Evolutionary conservation across 2,888 invertebrate species (phyloP).

Genomic region (Cantharis flavilabris): DNA sequence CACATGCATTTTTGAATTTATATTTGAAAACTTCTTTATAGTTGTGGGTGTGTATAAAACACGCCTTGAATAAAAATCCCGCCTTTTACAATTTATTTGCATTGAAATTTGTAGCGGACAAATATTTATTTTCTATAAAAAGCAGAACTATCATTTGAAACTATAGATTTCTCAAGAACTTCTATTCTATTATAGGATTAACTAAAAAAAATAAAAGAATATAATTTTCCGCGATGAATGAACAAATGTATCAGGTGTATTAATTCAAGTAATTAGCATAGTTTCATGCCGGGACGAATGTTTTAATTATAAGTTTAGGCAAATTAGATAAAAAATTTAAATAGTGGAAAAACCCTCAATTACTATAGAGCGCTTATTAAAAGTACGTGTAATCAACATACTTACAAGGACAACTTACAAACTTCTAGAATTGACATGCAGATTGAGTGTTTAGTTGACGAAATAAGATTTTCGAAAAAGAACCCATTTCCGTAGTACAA

Average conservation of each 20-base stretch:
- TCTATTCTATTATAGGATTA: conserved; percentile 1
- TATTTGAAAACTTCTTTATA: neutral
- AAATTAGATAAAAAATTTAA: neutral
- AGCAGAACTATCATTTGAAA: too few relatives aligned
- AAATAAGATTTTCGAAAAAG: neutral
- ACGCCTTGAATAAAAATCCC: neutral
- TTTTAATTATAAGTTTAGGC: neutral
- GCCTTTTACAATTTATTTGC: neutral
- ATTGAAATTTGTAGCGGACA: neutral
- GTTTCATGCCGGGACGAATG: neutral
- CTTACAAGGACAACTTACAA: neutral
- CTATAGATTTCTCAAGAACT: too few relatives aligned
- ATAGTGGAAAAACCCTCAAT: neutral
- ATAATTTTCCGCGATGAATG: neutral
- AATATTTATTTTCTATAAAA: neutral
- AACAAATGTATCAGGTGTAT: neutral
- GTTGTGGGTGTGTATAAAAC: conserved; percentile 3
- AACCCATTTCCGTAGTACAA: too few relatives aligned
- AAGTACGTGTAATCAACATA: neutral
- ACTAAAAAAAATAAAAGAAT: neutral
- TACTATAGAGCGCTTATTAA: neutral
- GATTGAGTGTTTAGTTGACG: neutral
- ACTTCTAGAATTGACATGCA: too few relatives aligned
- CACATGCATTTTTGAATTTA: neutral
- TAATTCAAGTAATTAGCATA: neutral